Evolutionary conservation across 2,797 vertebrate genomes (phyloP).

Genomic region (Chelon labrosus): DNA sequence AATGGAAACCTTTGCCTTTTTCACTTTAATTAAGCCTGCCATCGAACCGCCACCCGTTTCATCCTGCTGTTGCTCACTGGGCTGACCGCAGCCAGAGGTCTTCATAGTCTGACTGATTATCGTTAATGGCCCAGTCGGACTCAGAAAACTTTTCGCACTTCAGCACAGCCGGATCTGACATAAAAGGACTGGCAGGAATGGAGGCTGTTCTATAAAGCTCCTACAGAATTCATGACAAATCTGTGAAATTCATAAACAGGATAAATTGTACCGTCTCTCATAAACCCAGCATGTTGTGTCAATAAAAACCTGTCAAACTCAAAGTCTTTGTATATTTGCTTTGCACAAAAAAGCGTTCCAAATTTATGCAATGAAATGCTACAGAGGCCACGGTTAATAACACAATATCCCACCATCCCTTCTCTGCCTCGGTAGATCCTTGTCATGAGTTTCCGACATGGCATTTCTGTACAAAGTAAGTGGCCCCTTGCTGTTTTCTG

Average conservation of each 20-base stretch:
- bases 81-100: constrained; percentile 16
- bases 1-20: constrained; percentile 22
- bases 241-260: neutral
- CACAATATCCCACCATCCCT: neutral
- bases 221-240: constrained; percentile 29
- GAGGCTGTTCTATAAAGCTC: constrained; percentile 15
- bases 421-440: neutral
- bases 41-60: constrained; percentile 36
- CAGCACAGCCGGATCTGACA: constrained; percentile 10
- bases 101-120: constrained; percentile 41
- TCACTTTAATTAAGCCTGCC: constrained; percentile 41
- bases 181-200: constrained; percentile 12
- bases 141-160: constrained; percentile 15
- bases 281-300: neutral
- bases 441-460: constrained; percentile 4
- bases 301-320: constrained; percentile 18
- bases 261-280: neutral
- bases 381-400: constrained; percentile 19
- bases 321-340: constrained; percentile 4
- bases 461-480: constrained; percentile 13
- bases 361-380: constrained; percentile 14
- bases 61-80: constrained; percentile 19
- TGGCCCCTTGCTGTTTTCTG: constrained; percentile 16
- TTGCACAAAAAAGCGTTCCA: neutral
- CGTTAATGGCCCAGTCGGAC: constrained; percentile 25